A percentile compares a stretch with the other conserved stretches of the same genome.
Evolutionary conservation across 2,113 vertebrate genomes (phyloP).

Genomic region (Puffinus mauretanicus): DNA sequence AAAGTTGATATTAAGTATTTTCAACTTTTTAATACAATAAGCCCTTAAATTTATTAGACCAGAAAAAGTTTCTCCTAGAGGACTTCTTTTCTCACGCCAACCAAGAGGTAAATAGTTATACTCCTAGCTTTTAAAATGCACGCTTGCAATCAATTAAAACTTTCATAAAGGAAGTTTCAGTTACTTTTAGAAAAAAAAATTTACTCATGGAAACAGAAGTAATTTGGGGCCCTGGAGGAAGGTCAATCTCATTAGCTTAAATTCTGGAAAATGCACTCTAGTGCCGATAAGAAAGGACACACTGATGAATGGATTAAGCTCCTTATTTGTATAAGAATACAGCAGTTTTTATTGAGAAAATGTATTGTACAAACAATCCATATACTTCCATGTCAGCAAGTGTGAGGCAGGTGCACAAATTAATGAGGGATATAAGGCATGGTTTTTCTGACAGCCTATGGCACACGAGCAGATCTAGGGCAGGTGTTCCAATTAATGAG

Average conservation of each 20-base stretch:
- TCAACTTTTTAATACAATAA: not conserved
- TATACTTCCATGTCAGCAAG: not conserved
- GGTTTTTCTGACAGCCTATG: not conserved
- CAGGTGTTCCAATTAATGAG: constrained; percentile 48
- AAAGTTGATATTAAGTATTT: not conserved
- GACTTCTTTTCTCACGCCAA: not conserved
- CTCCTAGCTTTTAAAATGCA: not conserved
- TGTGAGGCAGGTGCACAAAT: constrained; percentile 14
- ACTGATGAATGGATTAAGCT: not conserved
- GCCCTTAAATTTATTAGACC: not conserved
- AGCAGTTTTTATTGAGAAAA: constrained; percentile 34
- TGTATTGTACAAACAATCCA: not conserved
- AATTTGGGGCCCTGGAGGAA: not conserved
- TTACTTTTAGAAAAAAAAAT: not conserved
- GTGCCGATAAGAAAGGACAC: not conserved
- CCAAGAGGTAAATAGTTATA: not conserved
- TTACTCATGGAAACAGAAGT: not conserved
- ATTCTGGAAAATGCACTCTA: not conserved
- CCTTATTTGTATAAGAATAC: not conserved
- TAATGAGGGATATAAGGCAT: not conserved
- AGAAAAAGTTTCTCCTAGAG: not conserved
- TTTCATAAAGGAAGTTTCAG: not conserved
- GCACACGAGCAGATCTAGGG: not conserved
- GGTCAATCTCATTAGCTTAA: not conserved
- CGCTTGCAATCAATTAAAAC: not conserved